Conservation (phyloP, 1,140 invertebrate species). For the Hyphantria cunea region DNA sequence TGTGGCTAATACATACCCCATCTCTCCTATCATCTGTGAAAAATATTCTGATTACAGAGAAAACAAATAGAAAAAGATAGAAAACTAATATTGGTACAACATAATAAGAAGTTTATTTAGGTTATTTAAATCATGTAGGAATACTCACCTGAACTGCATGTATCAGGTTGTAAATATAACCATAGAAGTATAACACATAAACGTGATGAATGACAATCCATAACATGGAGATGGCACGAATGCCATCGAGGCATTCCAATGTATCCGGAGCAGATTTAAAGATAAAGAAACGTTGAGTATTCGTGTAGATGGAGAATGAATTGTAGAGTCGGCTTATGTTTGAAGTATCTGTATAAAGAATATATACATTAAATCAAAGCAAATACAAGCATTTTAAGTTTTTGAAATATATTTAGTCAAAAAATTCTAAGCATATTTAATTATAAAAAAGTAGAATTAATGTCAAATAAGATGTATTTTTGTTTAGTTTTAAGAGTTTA, state of each 20-base stretch:
- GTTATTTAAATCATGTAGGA: too few relatives aligned
- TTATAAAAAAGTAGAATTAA: too few relatives aligned
- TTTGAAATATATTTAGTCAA: not conserved
- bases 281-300: conserved; percentile 45
- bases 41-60: too few relatives aligned
- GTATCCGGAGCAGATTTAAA: conserved; percentile 37
- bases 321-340: conserved; percentile 29
- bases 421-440: too few relatives aligned
- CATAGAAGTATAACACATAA: conserved; percentile 48
- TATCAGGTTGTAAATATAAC: conserved; percentile 53
- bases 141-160: conserved; percentile 45
- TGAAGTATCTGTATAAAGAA: conserved; percentile 32
- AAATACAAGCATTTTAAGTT: too few relatives aligned
- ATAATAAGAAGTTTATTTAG: too few relatives aligned
- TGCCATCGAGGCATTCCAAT: conserved; percentile 79
- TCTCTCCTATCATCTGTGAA: too few relatives aligned
- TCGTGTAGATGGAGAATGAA: conserved; percentile 56
- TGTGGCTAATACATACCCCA: too few relatives aligned
- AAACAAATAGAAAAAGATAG: too few relatives aligned
- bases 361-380: not conserved
- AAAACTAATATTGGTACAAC: too few relatives aligned
- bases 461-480: too few relatives aligned
- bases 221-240: conserved; percentile 83
- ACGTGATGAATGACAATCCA: conserved; percentile 86
- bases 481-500: too few relatives aligned